These are phyloP conservation scores for Thereva unica DNA, from an alignment of 2,888 invertebrate genomes.

Conservation along the genomic window DNA sequence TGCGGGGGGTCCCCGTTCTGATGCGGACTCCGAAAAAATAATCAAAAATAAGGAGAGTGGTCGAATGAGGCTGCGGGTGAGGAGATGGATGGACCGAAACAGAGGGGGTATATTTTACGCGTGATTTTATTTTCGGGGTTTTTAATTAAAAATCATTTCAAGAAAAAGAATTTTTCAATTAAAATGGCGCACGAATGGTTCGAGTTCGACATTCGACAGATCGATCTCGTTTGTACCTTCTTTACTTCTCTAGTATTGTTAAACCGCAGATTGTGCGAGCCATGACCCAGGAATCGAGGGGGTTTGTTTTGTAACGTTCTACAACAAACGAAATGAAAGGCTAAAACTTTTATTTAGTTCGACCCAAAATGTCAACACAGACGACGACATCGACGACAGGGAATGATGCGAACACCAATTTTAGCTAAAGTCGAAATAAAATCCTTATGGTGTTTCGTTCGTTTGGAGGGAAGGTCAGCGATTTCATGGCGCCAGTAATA, in stretches of 20 bases:
- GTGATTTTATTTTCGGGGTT: slow-evolving; percentile 8
- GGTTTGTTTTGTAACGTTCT: too few relatives aligned
- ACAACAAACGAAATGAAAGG: too few relatives aligned
- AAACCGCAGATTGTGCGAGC: too few relatives aligned
- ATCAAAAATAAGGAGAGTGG: too few relatives aligned
- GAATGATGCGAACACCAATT: slow-evolving; percentile 17
- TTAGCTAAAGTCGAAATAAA: slow-evolving; percentile 11
- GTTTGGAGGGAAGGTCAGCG: slow-evolving; percentile 26
- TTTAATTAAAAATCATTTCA: slow-evolving; percentile 37
- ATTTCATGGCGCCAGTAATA: slow-evolving; percentile 24
- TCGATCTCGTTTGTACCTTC: slow-evolving; percentile 13
- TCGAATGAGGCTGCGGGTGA: too few relatives aligned
- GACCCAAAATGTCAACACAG: too few relatives aligned
- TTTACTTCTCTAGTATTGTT: too few relatives aligned
- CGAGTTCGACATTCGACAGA: slow-evolving; percentile 5
- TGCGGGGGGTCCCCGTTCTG: too few relatives aligned
- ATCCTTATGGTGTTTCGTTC: not conserved
- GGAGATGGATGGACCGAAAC: too few relatives aligned
- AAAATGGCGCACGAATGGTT: not conserved
- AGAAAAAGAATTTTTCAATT: slow-evolving; percentile 34
- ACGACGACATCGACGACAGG: not conserved
- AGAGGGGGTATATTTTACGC: slow-evolving; percentile 5
- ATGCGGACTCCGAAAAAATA: too few relatives aligned
- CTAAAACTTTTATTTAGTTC: too few relatives aligned
- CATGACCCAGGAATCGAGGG: too few relatives aligned